Conservation (phyloP, 2,888 invertebrate genomes). For the Ichneumon xanthorius region DNA sequence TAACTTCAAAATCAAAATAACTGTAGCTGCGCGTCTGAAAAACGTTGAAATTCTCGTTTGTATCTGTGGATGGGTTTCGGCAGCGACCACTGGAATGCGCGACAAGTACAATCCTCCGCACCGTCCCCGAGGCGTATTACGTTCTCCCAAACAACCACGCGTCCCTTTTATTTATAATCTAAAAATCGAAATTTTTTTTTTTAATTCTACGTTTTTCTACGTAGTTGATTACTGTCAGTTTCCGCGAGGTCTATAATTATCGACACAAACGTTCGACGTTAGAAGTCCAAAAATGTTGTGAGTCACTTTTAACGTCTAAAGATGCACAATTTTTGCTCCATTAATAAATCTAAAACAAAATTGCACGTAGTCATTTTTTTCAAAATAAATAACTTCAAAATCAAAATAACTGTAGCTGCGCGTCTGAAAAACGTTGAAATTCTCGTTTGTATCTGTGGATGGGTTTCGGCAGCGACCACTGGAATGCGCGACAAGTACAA, state of each 20-base stretch:
- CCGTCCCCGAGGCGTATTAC: slow-evolving; percentile 3
- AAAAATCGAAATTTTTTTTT: too few relatives aligned
- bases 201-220: slow-evolving; percentile 10
- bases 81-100: slow-evolving; percentile 62
- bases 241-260: background rate
- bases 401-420: background rate
- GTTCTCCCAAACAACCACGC: slow-evolving; percentile 35
- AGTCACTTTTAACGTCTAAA: too few relatives aligned
- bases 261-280: background rate
- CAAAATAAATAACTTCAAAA: too few relatives aligned
- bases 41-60: slow-evolving; percentile 3
- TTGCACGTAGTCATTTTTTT: too few relatives aligned
- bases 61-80: slow-evolving; percentile 20
- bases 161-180: slow-evolving; percentile 28
- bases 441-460: slow-evolving; percentile 7
- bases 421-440: background rate
- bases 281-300: too few relatives aligned
- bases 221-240: background rate
- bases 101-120: slow-evolving; percentile 46
- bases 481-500: slow-evolving; percentile 59
- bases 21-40: background rate
- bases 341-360: too few relatives aligned
- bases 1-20: background rate
- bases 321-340: too few relatives aligned
- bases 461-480: slow-evolving; percentile 47